Evolutionary conservation across 2,888 invertebrate species (phyloP).

Genomic region (Agriopis marginaria): DNA sequence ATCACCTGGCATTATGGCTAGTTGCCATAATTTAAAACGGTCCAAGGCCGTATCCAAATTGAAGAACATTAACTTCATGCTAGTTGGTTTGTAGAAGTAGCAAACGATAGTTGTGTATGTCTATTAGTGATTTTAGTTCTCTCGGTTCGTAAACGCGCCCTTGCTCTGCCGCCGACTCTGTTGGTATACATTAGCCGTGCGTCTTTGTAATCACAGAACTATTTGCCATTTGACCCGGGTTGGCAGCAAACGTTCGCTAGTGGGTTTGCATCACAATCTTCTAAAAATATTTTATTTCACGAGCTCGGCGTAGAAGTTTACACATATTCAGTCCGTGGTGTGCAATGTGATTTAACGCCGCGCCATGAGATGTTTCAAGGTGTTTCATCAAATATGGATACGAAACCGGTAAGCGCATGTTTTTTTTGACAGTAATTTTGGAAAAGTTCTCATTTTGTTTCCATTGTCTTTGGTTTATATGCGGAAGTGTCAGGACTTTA

Average conservation of each 20-base stretch:
- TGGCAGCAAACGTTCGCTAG: conserved; percentile 37
- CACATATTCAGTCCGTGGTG: conserved; percentile 1
- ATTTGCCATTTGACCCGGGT: conserved; percentile 51
- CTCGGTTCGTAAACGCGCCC: neutral
- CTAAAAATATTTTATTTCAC: conserved; percentile 40
- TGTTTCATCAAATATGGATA: conserved; percentile 21
- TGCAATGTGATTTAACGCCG: conserved; percentile 12
- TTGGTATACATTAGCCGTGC: conserved; percentile 39
- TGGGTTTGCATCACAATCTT: conserved; percentile 42
- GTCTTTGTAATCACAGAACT: conserved; percentile 47
- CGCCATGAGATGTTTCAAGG: conserved; percentile 18
- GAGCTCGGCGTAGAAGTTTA: conserved; percentile 1
- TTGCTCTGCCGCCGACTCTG: conserved; percentile 37
- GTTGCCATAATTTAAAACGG: conserved; percentile 26
- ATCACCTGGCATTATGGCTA: conserved; percentile 25
- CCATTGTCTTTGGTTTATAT: neutral
- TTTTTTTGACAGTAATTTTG: neutral
- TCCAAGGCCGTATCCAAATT: conserved; percentile 16
- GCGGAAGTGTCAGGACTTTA: neutral
- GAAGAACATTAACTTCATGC: neutral
- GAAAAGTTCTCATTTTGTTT: neutral
- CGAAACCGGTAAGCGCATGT: conserved; percentile 19
- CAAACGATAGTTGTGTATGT: conserved; percentile 4
- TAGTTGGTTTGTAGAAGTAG: conserved; percentile 10
- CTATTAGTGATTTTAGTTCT: neutral